These are phyloP conservation scores for Acridotheres tristis DNA, from an alignment of 2,797 vertebrate genomes.

Conservation along the genomic window DNA sequence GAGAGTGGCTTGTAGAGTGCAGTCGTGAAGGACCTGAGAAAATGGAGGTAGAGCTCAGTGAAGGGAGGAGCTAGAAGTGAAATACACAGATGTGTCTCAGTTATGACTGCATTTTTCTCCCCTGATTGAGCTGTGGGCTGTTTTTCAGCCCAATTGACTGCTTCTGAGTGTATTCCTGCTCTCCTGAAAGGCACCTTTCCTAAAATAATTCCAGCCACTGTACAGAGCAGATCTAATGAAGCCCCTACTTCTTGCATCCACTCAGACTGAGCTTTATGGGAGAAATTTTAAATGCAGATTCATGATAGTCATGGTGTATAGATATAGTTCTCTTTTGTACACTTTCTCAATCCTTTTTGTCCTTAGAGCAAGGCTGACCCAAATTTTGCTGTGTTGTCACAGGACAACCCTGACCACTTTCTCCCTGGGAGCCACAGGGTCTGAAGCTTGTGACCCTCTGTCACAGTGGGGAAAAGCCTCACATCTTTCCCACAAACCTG, in stretches of 20 bases:
- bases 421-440: fast-evolving
- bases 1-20: background rate
- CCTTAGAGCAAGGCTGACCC: fast-evolving
- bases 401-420: background rate
- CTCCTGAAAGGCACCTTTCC: background rate
- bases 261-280: background rate
- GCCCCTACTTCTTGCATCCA: fast-evolving
- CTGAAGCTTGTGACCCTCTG: background rate
- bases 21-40: background rate
- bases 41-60: background rate
- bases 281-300: background rate
- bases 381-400: fast-evolving
- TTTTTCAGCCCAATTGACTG: background rate
- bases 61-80: background rate
- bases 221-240: background rate
- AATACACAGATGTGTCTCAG: background rate
- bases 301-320: fast-evolving
- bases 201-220: background rate
- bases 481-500: fast-evolving
- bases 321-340: background rate
- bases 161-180: background rate
- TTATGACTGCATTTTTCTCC: background rate
- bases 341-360: background rate
- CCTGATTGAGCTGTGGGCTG: background rate
- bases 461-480: background rate